These are phyloP conservation scores for Netelia virgata DNA, from an alignment of 2,888 invertebrate genomes.

Conservation along the genomic window DNA sequence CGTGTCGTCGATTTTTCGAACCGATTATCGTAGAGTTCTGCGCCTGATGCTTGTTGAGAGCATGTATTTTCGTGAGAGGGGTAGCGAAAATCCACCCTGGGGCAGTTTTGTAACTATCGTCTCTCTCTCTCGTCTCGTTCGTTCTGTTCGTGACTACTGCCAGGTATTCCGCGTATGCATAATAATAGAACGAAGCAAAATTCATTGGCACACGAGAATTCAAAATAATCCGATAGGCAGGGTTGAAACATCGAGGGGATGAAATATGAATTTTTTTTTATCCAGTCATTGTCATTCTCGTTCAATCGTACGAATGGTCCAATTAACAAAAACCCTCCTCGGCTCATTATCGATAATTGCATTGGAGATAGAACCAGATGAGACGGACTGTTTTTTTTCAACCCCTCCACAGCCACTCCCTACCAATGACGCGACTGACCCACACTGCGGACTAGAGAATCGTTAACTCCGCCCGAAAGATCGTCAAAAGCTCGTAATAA, in stretches of 20 bases:
- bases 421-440: neutral
- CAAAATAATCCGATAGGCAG: no score
- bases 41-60: no score
- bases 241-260: no score
- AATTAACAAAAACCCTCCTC: constrained; percentile 16
- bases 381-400: neutral
- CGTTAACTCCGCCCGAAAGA: constrained; percentile 33
- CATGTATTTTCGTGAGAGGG: no score
- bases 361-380: neutral
- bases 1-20: constrained; percentile 23
- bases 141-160: constrained; percentile 10
- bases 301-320: constrained; percentile 4
- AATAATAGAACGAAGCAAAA: no score
- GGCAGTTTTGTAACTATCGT: constrained; percentile 36
- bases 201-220: no score
- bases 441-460: neutral
- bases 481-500: constrained; percentile 49
- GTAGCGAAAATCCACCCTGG: neutral
- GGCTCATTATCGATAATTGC: constrained; percentile 53
- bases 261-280: no score
- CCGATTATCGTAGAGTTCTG: constrained; percentile 7
- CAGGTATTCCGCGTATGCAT: neutral
- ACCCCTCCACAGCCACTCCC: neutral
- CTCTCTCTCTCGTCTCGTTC: neutral
- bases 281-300: neutral